Conservation (phyloP, 2,113 vertebrate species). For the Felis chaus region DNA sequence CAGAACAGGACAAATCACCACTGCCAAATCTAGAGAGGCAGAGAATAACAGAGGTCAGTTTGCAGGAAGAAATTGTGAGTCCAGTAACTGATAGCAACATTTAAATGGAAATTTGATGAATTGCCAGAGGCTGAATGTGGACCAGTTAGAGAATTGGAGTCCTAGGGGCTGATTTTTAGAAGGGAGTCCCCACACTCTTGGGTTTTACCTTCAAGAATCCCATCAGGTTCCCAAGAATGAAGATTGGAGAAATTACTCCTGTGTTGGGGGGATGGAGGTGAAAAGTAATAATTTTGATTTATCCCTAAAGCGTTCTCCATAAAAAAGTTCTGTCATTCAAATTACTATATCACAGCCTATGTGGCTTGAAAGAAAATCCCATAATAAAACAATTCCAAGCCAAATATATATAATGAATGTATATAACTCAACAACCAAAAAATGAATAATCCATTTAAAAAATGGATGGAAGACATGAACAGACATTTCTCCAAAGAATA, state of each 20-base stretch:
- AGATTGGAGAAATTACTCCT: neutral
- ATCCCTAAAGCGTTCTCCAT: neutral
- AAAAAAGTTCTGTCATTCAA: neutral
- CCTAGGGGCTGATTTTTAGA: neutral
- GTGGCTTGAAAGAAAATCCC: neutral
- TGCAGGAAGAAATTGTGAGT: neutral
- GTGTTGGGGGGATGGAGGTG: neutral
- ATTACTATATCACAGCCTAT: neutral
- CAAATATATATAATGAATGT: neutral
- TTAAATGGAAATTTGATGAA: neutral
- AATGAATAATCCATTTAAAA: neutral
- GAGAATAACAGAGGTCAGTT: no score
- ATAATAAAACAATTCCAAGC: neutral
- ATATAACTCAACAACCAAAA: neutral
- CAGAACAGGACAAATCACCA: neutral
- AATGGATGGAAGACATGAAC: neutral
- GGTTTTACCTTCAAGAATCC: neutral
- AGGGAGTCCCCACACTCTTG: neutral
- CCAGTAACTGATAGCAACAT: neutral
- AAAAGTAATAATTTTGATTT: neutral
- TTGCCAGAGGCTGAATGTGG: neutral
- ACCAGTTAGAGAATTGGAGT: neutral
- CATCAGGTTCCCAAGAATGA: neutral
- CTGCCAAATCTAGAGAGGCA: neutral
- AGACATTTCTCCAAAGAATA: neutral